Base-by-base conservation (phyloP, 2,797 vertebrate species). In the Poecilia picta region DNA sequence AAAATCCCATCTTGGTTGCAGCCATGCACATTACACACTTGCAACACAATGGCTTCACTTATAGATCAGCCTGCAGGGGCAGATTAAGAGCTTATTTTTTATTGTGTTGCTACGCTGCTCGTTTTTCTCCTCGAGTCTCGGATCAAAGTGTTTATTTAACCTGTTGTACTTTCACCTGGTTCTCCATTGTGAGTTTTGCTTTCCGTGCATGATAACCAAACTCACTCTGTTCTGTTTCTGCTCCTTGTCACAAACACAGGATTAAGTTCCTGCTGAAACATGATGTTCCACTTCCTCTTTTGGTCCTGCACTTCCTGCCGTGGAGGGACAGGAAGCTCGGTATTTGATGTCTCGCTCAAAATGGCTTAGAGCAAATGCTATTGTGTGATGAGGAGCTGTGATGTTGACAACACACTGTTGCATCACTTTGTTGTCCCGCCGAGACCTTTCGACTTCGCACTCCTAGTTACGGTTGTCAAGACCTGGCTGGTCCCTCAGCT, bases 251-350 rank as follows among this genome's bases (percentile, higher is more conserved):
- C 73, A 88, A 85, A 89, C 79, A 85, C 83, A 89, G 66, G 83
- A 86, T 86, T 87, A 78, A 92, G 71, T 85, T 93, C 88, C 89
- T 89, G 89, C 86, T 85, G 78, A 87, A 89, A 87, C 73, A 62
- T 73, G 85, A 92, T 92, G 91, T 91, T 94, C 89, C 86, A 90
- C 89, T 95, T 95, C 94, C 95, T 94, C 91, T 73, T 92, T 84
- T 89, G 87, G 77, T 87, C 81, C 74, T 12, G n/a, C 43, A 83
- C 86, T 94, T 95, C 92, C 94, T 94, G 92, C 91, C 81, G 13
- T 72, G 77, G 73, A 55, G 36, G 28, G 81, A 78, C 88, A 93
- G 92, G 93, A 91, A 93, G 73, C 76, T 78, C 31, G 16, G 1
- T 45, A 53, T 77, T 73, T 73, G 77, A 89, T 88, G 70, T 79